Base-by-base conservation (phyloP, 1,140 invertebrate species). In the Drosophila kurseongensis region DNA sequence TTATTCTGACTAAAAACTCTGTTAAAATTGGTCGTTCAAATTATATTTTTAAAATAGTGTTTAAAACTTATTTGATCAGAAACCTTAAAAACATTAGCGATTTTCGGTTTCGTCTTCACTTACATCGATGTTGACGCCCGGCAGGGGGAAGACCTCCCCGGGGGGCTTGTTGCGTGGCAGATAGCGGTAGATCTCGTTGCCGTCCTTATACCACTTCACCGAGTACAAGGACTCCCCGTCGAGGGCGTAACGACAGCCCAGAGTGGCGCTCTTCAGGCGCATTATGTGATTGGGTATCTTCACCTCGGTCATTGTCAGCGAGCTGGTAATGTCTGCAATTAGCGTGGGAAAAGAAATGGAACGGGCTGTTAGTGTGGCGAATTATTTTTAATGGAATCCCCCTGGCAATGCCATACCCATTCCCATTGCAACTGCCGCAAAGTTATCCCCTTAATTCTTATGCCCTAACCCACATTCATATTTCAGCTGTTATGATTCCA, bases 141-240 rank as follows among this genome's bases (percentile, higher is more conserved):
- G 94, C 54, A 96, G 91, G 27, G 94, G 94, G 80, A 97, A 97
- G 13, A 95, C 94, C 78, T 96, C 95, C n/a, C 94, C 94, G 0
- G 96, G 95, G 44, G 96, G 96, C 55, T 93, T 93, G 68, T 96
- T 95, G 40, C 94, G 93, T 5, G 96, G 96, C 50, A 97, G 94
- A 91, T 95, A 97, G 58, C 97, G 94, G 93, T 96, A 97, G 93
- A 98, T 97, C 92, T 98, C 97, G 85, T 96, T 95, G 32, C 96
- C 96, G 89, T 97, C 96, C 91, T 97, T 97, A 93, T 97, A 97
- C 97, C 96, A 97, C 92, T 97, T 97, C 74, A 97, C 96, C 1
- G 96, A 96, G 93, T 97, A 97, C 7, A 97, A 93, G 38, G 94
- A 93, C 88, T 97, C 96, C 6, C 95, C 95, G 65, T 96, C 96